These are phyloP conservation scores for Bubalus kerabau DNA, from an alignment of 2,113 vertebrate genomes.

Conservation along the genomic window DNA sequence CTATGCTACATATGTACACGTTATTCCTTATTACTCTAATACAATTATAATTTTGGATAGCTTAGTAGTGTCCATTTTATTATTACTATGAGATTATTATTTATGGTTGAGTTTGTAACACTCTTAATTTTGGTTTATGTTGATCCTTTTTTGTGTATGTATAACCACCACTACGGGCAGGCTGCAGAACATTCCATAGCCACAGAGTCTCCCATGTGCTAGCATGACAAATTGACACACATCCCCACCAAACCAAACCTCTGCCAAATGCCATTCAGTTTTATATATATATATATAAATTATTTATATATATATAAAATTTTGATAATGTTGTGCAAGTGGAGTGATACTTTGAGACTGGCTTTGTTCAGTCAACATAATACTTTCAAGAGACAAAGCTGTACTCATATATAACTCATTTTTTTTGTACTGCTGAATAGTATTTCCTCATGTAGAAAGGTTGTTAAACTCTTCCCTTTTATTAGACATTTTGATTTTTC, in stretches of 20 bases:
- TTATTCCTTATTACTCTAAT: neutral
- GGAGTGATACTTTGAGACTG: neutral
- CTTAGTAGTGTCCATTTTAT: neutral
- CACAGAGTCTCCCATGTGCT: neutral
- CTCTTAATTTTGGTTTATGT: neutral
- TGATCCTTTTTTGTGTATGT: neutral
- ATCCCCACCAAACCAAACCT: neutral
- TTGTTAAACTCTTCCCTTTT: neutral
- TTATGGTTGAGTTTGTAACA: neutral
- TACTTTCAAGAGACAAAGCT: neutral
- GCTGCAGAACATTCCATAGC: neutral
- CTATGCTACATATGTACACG: accelerated
- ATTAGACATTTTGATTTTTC: neutral
- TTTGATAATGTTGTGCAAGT: neutral
- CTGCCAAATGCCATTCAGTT: neutral
- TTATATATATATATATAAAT: neutral
- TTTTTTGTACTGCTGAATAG: neutral
- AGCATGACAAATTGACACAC: neutral
- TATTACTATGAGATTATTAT: neutral
- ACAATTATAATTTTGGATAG: neutral
- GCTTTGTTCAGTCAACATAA: neutral
- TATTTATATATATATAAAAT: too few species aligned
- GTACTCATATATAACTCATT: neutral
- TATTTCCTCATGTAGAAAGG: neutral
- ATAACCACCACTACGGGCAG: neutral